Evolutionary conservation across 2,888 invertebrate species (phyloP).

Genomic region (Agrotis segetum): DNA sequence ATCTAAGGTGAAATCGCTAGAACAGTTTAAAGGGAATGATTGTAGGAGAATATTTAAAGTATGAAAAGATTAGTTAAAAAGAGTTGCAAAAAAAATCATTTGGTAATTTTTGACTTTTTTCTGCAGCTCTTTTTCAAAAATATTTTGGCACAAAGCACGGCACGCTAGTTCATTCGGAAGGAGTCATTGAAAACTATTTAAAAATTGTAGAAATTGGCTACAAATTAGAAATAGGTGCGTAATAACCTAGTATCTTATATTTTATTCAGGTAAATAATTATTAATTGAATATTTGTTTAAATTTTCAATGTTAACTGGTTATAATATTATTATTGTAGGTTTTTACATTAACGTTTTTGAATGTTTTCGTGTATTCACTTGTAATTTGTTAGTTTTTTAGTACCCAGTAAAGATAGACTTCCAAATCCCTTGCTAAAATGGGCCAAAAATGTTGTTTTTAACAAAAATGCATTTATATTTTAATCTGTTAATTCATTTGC

Average conservation of each 20-base stretch:
- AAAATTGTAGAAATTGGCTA: constrained; percentile 47
- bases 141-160: constrained; percentile 54
- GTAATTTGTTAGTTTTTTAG: constrained; percentile 49
- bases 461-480: constrained; percentile 63
- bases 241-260: constrained; percentile 24
- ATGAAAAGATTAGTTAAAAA: constrained; percentile 1
- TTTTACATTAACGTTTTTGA: constrained; percentile 48
- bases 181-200: constrained; percentile 21
- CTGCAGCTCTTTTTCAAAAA: constrained; percentile 24
- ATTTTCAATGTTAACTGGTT: constrained; percentile 57
- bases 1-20: constrained; percentile 16
- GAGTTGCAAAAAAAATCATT: constrained; percentile 8
- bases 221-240: constrained; percentile 37
- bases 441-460: constrained; percentile 53
- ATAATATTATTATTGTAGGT: constrained; percentile 55
- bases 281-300: constrained; percentile 47
- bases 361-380: constrained; percentile 48
- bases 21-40: not conserved
- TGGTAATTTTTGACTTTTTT: not conserved
- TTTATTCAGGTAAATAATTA: constrained; percentile 43
- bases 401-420: constrained; percentile 44
- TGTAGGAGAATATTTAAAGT: constrained; percentile 14
- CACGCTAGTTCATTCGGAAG: constrained; percentile 29
- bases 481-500: constrained; percentile 47
- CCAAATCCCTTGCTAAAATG: constrained; percentile 53